Evolutionary conservation across 1,140 invertebrate genomes (phyloP).

Genomic region (Drosophila equinoxialis): DNA sequence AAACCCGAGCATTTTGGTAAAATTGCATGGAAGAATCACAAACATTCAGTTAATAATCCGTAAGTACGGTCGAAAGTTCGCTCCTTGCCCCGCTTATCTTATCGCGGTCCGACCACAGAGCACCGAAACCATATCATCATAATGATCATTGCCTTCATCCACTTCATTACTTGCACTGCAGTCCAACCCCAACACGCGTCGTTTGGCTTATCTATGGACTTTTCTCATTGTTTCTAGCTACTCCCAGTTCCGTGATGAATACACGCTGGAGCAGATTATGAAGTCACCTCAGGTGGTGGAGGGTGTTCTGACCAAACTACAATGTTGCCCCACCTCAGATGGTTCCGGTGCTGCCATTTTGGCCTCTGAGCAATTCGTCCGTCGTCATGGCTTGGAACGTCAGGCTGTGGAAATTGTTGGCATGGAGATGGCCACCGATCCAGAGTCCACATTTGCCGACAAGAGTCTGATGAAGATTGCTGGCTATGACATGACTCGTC

Average conservation of each 20-base stretch:
- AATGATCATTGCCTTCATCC: slow-evolving; percentile 84
- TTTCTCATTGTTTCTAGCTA: slow-evolving; percentile 83
- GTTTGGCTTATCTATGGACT: slow-evolving; percentile 73
- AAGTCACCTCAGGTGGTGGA: slow-evolving; percentile 93
- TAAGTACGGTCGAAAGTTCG: slow-evolving; percentile 84
- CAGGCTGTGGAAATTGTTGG: slow-evolving; percentile 97
- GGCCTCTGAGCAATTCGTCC: slow-evolving; percentile 95
- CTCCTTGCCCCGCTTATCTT: slow-evolving; percentile 43
- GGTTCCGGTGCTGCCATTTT: slow-evolving; percentile 96
- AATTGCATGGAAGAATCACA: slow-evolving; percentile 98
- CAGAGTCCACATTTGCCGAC: slow-evolving; percentile 90
- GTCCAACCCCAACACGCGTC: slow-evolving; percentile 83
- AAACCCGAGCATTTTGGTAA: slow-evolving; percentile 97
- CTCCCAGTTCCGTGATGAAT: slow-evolving; percentile 96
- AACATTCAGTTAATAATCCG: slow-evolving; percentile 98
- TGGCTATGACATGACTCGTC: slow-evolving; percentile 97
- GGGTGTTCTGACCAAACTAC: slow-evolving; percentile 96
- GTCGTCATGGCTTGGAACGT: slow-evolving; percentile 89
- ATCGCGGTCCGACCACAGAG: slow-evolving; percentile 89
- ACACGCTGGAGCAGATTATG: slow-evolving; percentile 94
- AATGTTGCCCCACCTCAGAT: slow-evolving; percentile 99
- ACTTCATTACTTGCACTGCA: slow-evolving; percentile 2
- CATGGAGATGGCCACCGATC: slow-evolving; percentile 98
- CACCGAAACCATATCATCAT: slow-evolving; percentile 93
- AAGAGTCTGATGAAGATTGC: slow-evolving; percentile 94